phyloP scores from a whole-genome alignment of 2,888 invertebrate genomes.

The Ariolimax columbianus region DNA sequence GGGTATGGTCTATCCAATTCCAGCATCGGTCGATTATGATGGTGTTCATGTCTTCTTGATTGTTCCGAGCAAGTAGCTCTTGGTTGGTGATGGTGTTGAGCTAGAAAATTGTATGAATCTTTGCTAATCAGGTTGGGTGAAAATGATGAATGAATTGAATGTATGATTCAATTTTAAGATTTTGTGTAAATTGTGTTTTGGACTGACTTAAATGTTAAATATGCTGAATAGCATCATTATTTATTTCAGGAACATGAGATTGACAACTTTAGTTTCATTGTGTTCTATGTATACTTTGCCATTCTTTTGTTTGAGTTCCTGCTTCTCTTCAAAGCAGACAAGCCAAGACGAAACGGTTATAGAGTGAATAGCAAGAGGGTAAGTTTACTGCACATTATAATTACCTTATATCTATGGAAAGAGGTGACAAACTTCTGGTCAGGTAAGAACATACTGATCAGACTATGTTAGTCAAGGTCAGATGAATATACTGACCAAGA shows the following conservation, averaged over 20 bases:
- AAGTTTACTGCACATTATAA: background rate
- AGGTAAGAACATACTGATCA: no score
- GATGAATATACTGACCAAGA: no score
- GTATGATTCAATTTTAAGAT: background rate
- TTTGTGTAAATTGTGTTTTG: background rate
- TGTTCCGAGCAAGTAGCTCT: no score
- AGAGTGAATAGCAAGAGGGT: constrained; percentile 19
- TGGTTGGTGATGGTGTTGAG: no score
- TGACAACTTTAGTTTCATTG: constrained; percentile 4
- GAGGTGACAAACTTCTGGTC: no score
- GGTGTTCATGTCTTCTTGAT: no score
- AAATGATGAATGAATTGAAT: no score
- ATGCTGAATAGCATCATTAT: background rate
- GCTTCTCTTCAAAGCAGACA: constrained; percentile 42
- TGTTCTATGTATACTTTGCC: constrained; percentile 43
- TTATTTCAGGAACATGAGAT: constrained; percentile 28
- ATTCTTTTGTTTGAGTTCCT: constrained; percentile 43
- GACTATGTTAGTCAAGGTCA: no score
- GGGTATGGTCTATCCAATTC: no score
- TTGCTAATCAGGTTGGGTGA: no score
- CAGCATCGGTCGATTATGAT: no score
- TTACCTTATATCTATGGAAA: background rate
- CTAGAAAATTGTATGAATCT: no score
- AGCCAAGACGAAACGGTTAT: constrained; percentile 12
- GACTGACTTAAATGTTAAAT: background rate